Conservation (phyloP, 92 coral and sea anemone species). For the Isaurus tuberculatus region DNA sequence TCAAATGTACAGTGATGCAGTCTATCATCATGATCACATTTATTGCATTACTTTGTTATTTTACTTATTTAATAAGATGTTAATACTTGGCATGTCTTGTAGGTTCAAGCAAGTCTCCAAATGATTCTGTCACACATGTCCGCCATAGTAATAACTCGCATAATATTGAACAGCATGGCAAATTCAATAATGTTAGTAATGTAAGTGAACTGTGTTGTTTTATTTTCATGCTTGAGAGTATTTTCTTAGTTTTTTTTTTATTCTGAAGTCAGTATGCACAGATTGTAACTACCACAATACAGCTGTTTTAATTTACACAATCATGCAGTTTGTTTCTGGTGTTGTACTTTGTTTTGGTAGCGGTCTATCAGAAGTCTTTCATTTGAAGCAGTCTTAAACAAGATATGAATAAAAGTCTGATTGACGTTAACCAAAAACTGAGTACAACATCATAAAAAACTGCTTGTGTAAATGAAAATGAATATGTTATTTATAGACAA, state of each 20-base stretch:
- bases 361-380: no score
- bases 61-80: neutral
- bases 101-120: slow-evolving; percentile 92
- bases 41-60: neutral
- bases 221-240: neutral
- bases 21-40: no score
- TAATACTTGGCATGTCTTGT: neutral
- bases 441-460: no score
- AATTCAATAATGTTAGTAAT: slow-evolving; percentile 80
- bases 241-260: neutral
- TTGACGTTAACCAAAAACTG: no score
- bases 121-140: slow-evolving; percentile 67
- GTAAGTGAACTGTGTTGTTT: slow-evolving; percentile 55
- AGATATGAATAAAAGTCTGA: no score
- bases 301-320: neutral
- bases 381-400: no score
- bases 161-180: slow-evolving; percentile 75
- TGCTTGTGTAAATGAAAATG: no score
- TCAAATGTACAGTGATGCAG: no score
- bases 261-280: neutral
- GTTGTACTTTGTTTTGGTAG: no score
- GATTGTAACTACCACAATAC: neutral
- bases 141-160: slow-evolving; percentile 78
- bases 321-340: no score
- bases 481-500: no score